A percentile compares a stretch with the other conserved stretches of the same genome.
Conservation (phyloP, 2,797 vertebrate genomes). For the Semaprochilodus insignis region DNA sequence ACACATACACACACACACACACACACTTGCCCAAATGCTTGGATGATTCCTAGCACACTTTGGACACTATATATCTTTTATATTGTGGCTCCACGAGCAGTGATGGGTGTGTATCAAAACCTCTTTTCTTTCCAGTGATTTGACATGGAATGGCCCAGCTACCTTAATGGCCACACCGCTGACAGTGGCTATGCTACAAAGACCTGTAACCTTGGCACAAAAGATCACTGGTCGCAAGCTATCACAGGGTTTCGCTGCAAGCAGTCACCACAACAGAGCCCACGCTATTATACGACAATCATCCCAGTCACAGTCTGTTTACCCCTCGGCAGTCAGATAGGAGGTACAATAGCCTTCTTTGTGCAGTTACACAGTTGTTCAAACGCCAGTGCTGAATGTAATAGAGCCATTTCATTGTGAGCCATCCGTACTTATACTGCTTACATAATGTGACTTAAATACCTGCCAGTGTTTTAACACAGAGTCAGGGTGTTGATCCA, state of each 20-base stretch:
- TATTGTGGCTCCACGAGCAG: background rate
- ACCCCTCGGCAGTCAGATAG: background rate
- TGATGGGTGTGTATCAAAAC: conserved; percentile 1
- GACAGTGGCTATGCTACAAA: background rate
- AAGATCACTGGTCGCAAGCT: background rate
- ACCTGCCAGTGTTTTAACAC: background rate
- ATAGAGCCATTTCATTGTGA: background rate
- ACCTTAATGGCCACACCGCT: background rate
- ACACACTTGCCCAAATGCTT: too few relatives aligned
- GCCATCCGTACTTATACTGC: background rate
- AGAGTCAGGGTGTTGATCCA: background rate
- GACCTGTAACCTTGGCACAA: conserved; percentile 15
- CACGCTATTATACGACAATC: conserved; percentile 13
- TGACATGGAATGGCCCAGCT: conserved; percentile 2
- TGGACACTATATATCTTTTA: background rate
- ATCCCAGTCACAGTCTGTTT: conserved; percentile 17
- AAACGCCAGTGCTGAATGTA: background rate
- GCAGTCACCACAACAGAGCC: background rate
- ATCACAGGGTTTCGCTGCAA: conserved; percentile 8
- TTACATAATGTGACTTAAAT: background rate
- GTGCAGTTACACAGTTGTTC: background rate
- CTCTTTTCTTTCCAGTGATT: conserved; percentile 10
- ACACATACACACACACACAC: background rate
- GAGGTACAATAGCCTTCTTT: conserved; percentile 22
- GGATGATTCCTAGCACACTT: background rate